Conservation (phyloP, 2,888 invertebrate species). For the Catonia carolina region DNA sequence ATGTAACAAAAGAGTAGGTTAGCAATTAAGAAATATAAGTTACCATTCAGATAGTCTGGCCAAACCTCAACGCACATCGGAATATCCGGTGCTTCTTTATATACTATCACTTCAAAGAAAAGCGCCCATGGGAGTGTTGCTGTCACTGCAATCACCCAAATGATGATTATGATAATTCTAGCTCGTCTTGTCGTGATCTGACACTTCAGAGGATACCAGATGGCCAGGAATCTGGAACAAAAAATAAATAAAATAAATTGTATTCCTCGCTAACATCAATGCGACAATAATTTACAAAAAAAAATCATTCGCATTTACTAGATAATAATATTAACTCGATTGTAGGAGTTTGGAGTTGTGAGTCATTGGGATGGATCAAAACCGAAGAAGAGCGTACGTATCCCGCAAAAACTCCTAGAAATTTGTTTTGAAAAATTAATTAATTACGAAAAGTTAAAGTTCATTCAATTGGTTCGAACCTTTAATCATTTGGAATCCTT, state of each 20-base stretch:
- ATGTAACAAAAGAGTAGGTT: constrained; percentile 87
- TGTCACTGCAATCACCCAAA: constrained; percentile 80
- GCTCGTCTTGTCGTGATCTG: constrained; percentile 86
- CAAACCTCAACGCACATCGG: constrained; percentile 51
- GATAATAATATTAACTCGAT: no score
- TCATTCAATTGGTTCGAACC: no score
- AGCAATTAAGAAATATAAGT: constrained; percentile 80
- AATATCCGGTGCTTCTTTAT: constrained; percentile 66
- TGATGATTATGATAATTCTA: constrained; percentile 77
- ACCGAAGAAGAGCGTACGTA: no score
- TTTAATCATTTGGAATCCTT: no score
- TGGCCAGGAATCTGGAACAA: constrained; percentile 84
- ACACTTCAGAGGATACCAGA: constrained; percentile 88
- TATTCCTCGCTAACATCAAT: constrained; percentile 37
- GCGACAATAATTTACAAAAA: no score
- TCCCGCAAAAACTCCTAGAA: no score
- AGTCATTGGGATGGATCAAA: no score
- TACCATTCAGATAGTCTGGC: constrained; percentile 75
- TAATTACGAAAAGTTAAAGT: no score
- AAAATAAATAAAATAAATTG: constrained; percentile 30
- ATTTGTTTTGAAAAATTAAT: no score
- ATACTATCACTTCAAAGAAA: constrained; percentile 74
- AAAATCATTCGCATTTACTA: no score
- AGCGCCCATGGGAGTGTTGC: constrained; percentile 87
- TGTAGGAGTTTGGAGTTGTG: no score